Base-by-base conservation (phyloP, 2,113 vertebrate species). In the Ochotona curzoniae region DNA sequence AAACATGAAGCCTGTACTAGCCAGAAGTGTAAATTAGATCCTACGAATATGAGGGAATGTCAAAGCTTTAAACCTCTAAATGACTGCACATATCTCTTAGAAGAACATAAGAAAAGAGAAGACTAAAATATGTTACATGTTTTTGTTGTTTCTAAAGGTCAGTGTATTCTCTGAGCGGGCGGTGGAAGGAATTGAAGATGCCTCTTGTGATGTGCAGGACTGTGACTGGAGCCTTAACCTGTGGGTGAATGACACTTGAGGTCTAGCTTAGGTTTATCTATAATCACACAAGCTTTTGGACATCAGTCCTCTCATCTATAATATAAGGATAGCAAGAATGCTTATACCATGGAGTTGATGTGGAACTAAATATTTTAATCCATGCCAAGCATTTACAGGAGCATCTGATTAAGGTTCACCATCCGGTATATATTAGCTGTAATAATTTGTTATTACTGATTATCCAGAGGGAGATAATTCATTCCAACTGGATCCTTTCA, bases 101-200 rank as follows among this genome's bases (percentile, higher is more conserved):
- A 79, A 82, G 18, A 75, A 79, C 2, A 32, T 73, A 80, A 80
- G 51, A 87, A 80, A 69, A 69, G 1, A 76, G 54, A 76, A 1
- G 17, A 54, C 71, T 82, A 64, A 80, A 61, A 80, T 66, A 25
- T 14, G n/a, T 26, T 73, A 1, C 25, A 49, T 73, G 13, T 8
- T 78, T 90, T 86, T 86, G 25, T 35, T 89, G n/a, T 67, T 63
- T 47, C 20, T 91, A 67, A 87, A 83, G 44, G 49, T 93, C 32
- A 18, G 4, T 76, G 15, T 87, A 83, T 67, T 47, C 30, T 83
- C 63, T 80, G 38, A 1, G 1, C 60, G 30, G 38, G 38, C 38
- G 6, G 38, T 44, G 6, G 38, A 44, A 44, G 38, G 38, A 44
- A 18, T 80, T 90, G 20, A 88, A 61, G 15, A 18, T 80, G 7